These are phyloP conservation scores for Megalops atlanticus DNA, from an alignment of 2,113 vertebrate species.

Conservation along the genomic window DNA sequence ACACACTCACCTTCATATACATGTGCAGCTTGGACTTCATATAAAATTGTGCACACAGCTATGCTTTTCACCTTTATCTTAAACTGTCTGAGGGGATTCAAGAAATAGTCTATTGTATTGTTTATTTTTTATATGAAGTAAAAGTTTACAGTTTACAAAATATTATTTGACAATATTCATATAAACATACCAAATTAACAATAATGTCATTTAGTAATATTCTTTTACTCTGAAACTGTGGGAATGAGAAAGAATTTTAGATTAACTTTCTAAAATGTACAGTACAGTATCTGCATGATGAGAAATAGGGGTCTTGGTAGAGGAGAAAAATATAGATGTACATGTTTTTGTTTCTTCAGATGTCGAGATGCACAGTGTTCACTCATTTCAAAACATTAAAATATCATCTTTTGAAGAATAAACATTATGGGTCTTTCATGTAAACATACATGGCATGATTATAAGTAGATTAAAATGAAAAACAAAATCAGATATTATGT, in stretches of 20 bases:
- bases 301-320: too few species aligned
- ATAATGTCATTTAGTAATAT: background rate
- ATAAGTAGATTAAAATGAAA: constrained; percentile 22
- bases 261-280: background rate
- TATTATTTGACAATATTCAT: background rate
- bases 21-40: background rate
- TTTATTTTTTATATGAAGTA: constrained; percentile 2
- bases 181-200: background rate
- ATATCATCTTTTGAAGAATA: constrained; percentile 26
- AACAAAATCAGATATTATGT: constrained; percentile 12
- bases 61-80: background rate
- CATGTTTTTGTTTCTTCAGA: constrained; percentile 12
- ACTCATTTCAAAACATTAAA: constrained; percentile 43
- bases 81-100: constrained; percentile 13
- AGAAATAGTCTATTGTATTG: background rate
- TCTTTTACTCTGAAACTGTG: background rate
- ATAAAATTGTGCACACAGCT: background rate
- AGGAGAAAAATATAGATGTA: background rate
- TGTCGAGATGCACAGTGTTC: constrained; percentile 12
- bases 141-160: constrained; percentile 8
- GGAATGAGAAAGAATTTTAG: background rate
- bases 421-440: constrained; percentile 30
- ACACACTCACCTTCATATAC: too few species aligned
- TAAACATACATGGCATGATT: background rate
- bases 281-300: background rate